Conservation (phyloP, 2,797 vertebrate species). For the Chelmon rostratus region DNA sequence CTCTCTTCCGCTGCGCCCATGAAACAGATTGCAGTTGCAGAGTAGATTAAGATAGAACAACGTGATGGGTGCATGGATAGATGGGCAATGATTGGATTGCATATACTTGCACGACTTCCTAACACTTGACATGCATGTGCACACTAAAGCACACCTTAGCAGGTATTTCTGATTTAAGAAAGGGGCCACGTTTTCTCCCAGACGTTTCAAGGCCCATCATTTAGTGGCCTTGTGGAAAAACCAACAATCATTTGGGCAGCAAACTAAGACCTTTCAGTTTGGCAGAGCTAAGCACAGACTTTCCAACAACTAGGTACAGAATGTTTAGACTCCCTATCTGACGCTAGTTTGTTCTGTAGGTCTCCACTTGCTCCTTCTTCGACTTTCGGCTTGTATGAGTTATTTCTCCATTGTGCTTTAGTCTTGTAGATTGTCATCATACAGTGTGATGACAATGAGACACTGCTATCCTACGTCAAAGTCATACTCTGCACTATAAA, state of each 20-base stretch:
- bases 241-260: conserved; percentile 67
- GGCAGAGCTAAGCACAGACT: conserved; percentile 68
- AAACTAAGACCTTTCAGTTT: conserved; percentile 74
- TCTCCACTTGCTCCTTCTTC: conserved; percentile 18
- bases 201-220: conserved; percentile 38
- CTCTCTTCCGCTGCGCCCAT: neutral
- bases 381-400: conserved; percentile 29
- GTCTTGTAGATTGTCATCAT: conserved; percentile 16
- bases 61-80: conserved; percentile 27
- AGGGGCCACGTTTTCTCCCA: conserved; percentile 30
- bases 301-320: conserved; percentile 73
- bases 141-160: conserved; percentile 18
- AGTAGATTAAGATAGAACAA: conserved; percentile 32
- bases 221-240: conserved; percentile 73
- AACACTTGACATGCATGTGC: conserved; percentile 20
- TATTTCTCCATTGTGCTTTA: conserved; percentile 20
- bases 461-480: conserved; percentile 27
- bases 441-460: conserved; percentile 22
- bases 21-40: conserved; percentile 34
- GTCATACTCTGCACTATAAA: conserved; percentile 47
- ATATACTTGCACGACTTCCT: conserved; percentile 6
- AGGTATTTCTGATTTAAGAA: conserved; percentile 29
- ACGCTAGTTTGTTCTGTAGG: conserved; percentile 34
- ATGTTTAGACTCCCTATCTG: conserved; percentile 65
- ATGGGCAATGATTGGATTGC: conserved; percentile 4